Conservation (phyloP, 2,888 invertebrate species). For the Trypoxylon attenuatum region DNA sequence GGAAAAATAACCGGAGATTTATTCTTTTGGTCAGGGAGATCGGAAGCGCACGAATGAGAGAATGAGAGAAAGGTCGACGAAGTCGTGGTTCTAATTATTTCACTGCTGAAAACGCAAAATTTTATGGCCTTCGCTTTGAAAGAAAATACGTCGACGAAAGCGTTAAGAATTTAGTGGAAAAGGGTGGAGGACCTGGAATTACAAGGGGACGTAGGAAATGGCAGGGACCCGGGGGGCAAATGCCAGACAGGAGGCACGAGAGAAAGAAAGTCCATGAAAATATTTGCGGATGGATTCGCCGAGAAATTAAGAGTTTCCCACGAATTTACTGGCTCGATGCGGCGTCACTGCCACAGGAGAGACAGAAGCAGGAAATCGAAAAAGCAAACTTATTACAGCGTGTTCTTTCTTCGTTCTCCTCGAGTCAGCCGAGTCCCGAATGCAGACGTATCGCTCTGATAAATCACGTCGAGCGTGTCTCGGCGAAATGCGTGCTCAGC, state of each 20-base stretch:
- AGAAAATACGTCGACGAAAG: background rate
- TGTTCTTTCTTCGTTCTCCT: constrained; percentile 1
- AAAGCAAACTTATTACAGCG: constrained; percentile 2
- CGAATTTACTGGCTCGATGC: background rate
- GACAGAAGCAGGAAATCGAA: background rate
- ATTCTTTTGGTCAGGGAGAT: too few species aligned
- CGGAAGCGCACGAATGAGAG: too few species aligned
- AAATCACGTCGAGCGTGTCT: background rate
- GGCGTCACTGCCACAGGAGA: background rate
- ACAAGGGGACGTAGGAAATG: background rate
- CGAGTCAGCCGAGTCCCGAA: background rate
- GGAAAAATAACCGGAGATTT: too few species aligned
- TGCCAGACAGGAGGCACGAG: background rate
- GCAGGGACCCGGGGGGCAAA: background rate
- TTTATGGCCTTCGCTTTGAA: background rate
- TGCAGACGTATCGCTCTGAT: background rate
- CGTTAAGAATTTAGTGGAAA: background rate
- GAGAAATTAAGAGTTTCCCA: constrained; percentile 18
- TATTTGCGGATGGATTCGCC: constrained; percentile 5
- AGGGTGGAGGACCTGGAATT: too few species aligned
- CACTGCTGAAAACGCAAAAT: too few species aligned
- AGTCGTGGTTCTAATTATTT: too few species aligned
- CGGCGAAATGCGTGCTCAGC: background rate
- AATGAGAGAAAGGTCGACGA: too few species aligned
- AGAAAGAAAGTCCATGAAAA: background rate